phyloP scores from a whole-genome alignment of 2,888 invertebrate genomes.

The Cephus runcator region DNA sequence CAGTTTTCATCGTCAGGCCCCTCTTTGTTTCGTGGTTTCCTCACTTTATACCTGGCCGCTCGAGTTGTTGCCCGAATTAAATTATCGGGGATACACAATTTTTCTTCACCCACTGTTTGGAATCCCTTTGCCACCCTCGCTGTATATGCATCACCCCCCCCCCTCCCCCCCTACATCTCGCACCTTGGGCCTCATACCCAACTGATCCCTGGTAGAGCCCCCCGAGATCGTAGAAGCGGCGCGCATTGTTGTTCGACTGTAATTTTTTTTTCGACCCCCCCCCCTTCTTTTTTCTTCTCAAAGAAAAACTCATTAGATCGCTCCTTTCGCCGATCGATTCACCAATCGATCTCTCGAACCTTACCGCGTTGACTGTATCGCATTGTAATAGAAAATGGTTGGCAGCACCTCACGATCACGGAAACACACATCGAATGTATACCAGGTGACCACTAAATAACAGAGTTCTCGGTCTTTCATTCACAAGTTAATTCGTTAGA shows the following conservation, averaged over 20 bases:
- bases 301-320: slow-evolving; percentile 1
- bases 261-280: neutral
- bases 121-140: slow-evolving; percentile 4
- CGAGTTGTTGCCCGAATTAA: slow-evolving; percentile 26
- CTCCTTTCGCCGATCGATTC: no score
- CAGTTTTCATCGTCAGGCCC: neutral
- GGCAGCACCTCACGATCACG: no score
- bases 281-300: slow-evolving; percentile 3
- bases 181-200: slow-evolving; percentile 3
- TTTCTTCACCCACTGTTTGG: slow-evolving; percentile 15
- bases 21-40: slow-evolving; percentile 8
- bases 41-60: slow-evolving; percentile 30
- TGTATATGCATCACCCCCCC: slow-evolving; percentile 1
- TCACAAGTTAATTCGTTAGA: no score
- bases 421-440: no score
- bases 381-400: no score
- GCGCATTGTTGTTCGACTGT: slow-evolving; percentile 21
- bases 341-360: no score
- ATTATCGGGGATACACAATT: slow-evolving; percentile 33
- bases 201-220: slow-evolving; percentile 12
- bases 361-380: no score
- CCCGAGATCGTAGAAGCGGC: slow-evolving; percentile 3
- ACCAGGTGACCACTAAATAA: no score
- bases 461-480: no score
- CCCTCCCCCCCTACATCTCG: neutral